phyloP scores from a whole-genome alignment of 2,888 invertebrate genomes.

The Acrobasis consociella region DNA sequence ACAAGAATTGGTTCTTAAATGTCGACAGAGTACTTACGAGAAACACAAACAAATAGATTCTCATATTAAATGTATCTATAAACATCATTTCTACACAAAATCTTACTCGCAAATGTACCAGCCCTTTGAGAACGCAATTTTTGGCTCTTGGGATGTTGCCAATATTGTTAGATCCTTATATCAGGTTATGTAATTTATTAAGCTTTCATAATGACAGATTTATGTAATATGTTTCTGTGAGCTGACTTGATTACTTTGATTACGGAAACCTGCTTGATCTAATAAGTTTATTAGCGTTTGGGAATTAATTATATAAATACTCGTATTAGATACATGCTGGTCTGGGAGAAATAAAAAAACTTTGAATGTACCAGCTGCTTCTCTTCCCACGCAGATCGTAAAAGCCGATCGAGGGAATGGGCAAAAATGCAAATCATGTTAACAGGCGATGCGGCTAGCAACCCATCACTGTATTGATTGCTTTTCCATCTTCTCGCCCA shows the following conservation, averaged over 20 bases:
- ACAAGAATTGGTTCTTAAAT: no score
- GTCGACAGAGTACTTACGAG: no score
- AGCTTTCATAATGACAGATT: constrained; percentile 3
- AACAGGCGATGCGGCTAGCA: no score
- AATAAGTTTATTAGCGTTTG: not conserved
- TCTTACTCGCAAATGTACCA: not conserved
- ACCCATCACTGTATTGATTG: no score
- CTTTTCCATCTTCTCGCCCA: no score
- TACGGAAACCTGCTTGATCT: not conserved
- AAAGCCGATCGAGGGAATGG: no score
- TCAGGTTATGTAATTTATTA: constrained; percentile 1
- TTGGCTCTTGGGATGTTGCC: constrained; percentile 4
- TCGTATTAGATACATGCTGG: no score
- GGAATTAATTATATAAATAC: no score
- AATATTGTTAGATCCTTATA: constrained; percentile 7
- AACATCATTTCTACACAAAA: not conserved
- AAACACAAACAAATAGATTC: not conserved
- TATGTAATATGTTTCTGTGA: not conserved
- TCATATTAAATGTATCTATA: not conserved
- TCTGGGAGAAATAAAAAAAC: no score
- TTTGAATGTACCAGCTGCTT: no score
- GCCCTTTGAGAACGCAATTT: constrained; percentile 7
- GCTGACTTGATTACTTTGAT: not conserved
- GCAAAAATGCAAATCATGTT: no score
- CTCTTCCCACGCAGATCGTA: no score